phyloP scores from a whole-genome alignment of 2,113 vertebrate species.

The Bos javanicus region DNA sequence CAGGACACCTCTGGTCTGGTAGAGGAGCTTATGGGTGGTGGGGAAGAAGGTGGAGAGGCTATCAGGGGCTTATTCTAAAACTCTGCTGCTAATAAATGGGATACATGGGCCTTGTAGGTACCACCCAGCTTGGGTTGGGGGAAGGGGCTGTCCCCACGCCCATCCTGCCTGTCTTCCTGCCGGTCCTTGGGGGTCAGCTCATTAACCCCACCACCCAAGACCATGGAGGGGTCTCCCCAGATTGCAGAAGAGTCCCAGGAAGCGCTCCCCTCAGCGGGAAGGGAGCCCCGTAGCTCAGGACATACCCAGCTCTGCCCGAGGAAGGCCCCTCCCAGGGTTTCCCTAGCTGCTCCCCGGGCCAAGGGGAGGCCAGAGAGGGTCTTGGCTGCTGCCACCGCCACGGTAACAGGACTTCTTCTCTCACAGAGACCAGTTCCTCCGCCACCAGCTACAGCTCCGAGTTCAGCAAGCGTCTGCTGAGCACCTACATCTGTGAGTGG shows the following conservation, averaged over 20 bases:
- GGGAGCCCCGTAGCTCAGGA: background rate
- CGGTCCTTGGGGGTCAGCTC: background rate
- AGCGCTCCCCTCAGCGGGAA: background rate
- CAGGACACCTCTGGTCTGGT: background rate
- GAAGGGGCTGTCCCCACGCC: too few species aligned
- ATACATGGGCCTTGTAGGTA: background rate
- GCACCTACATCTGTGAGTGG: constrained; percentile 95
- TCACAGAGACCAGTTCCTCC: constrained; percentile 92
- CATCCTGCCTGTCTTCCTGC: background rate
- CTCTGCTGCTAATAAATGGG: background rate
- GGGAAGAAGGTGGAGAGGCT: background rate
- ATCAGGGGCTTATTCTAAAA: background rate
- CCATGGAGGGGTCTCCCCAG: too few species aligned
- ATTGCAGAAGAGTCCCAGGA: background rate
- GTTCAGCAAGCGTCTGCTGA: constrained; percentile 94
- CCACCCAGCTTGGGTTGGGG: fast-evolving
- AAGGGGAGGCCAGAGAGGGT: background rate
- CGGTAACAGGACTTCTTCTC: constrained; percentile 25
- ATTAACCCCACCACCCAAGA: background rate
- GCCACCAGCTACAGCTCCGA: constrained; percentile 94
- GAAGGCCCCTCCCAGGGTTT: background rate
- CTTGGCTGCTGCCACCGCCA: fast-evolving
- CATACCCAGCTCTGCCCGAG: background rate
- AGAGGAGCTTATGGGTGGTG: background rate
- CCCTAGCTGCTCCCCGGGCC: background rate